Conservation (phyloP, 2,797 vertebrate genomes). For the Pitangus sulphuratus region DNA sequence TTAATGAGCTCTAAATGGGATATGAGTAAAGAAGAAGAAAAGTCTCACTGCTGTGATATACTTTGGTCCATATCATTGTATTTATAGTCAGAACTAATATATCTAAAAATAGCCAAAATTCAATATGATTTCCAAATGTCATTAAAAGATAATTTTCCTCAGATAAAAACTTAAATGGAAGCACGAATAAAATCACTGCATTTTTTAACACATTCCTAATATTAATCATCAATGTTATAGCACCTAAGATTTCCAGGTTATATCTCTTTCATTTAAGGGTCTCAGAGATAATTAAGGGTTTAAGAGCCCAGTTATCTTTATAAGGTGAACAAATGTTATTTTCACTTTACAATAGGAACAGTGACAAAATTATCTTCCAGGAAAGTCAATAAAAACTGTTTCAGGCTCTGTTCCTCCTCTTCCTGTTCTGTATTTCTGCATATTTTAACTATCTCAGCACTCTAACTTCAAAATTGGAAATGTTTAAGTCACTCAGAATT, state of each 20-base stretch:
- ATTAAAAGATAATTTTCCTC: neutral
- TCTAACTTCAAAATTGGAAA: neutral
- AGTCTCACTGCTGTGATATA: rapidly evolving
- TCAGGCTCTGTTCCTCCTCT: neutral
- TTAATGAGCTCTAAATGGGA: neutral
- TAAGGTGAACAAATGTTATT: neutral
- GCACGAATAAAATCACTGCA: neutral
- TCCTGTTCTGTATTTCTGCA: neutral
- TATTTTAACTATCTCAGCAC: neutral
- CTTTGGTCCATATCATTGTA: neutral
- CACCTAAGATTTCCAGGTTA: neutral
- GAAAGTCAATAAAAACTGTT: neutral
- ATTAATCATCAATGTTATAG: neutral
- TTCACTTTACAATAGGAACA: neutral
- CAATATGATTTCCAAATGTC: neutral
- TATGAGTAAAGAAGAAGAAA: neutral
- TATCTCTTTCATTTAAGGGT: neutral
- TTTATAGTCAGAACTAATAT: neutral
- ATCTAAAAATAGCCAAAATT: neutral
- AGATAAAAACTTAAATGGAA: neutral
- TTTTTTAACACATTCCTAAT: neutral
- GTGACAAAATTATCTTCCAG: neutral
- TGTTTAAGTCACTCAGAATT: neutral
- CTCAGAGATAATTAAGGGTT: neutral
- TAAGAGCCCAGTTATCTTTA: neutral